Percentiles rank a stretch among this genome's conserved stretches.
phyloP scores from a whole-genome alignment of 2,113 vertebrate genomes.

The Zapus hudsonius region DNA sequence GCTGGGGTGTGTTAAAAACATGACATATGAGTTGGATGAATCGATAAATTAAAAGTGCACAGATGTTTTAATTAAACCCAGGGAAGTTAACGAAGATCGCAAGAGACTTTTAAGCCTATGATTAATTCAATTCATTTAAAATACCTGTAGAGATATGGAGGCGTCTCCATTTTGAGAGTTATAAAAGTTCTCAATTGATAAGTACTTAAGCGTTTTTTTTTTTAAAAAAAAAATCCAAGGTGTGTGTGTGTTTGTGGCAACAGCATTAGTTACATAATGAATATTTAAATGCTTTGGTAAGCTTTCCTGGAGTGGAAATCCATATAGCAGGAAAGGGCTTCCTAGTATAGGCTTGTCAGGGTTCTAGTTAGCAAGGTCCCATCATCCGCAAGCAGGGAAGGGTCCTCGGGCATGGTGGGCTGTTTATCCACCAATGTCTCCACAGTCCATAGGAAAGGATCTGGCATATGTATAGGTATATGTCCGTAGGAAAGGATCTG shows the following conservation, averaged over 20 bases:
- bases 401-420: not conserved
- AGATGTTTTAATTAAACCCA: constrained; percentile 94
- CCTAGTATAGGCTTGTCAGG: not conserved
- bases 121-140: constrained; percentile 93
- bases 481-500: no score
- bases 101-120: constrained; percentile 91
- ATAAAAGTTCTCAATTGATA: constrained; percentile 87
- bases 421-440: not conserved
- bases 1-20: constrained; percentile 92
- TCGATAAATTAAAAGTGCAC: constrained; percentile 93
- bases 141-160: constrained; percentile 90
- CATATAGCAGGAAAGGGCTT: constrained; percentile 67
- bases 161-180: constrained; percentile 87
- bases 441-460: not conserved
- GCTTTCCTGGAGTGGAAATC: constrained; percentile 32
- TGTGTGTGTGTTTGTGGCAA: constrained; percentile 65
- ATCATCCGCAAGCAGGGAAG: not conserved
- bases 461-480: no score
- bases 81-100: constrained; percentile 90
- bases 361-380: not conserved
- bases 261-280: constrained; percentile 76
- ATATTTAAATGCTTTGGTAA: constrained; percentile 79
- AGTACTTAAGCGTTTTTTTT: constrained; percentile 83
- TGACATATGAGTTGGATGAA: constrained; percentile 92
- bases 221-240: constrained; percentile 65